A percentile compares a stretch with the other conserved stretches of the same genome.
Conservation (phyloP, 2,888 invertebrate species). For the Herminia tarsipennalis region DNA sequence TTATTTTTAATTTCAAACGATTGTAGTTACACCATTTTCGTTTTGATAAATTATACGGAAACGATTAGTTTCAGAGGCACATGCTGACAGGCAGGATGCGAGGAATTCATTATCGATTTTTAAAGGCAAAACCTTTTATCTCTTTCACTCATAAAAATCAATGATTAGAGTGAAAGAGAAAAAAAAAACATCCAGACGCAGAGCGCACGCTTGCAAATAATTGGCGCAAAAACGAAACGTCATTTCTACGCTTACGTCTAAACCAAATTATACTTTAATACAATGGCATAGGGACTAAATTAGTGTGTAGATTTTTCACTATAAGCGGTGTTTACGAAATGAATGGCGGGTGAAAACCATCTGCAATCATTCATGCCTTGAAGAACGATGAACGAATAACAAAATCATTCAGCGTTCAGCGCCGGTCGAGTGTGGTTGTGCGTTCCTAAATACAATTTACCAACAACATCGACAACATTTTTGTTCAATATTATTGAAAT, state of each 20-base stretch:
- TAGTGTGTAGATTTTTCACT: not conserved
- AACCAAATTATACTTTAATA: slow-evolving; percentile 13
- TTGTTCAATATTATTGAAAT: no score
- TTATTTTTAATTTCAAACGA: slow-evolving; percentile 13
- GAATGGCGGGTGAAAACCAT: slow-evolving; percentile 34
- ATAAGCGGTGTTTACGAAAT: slow-evolving; percentile 13
- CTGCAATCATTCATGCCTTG: slow-evolving; percentile 52
- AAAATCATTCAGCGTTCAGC: slow-evolving; percentile 27
- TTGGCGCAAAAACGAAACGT: slow-evolving; percentile 1
- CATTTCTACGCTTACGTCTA: fast-evolving
- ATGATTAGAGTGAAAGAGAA: slow-evolving; percentile 41
- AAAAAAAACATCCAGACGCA: slow-evolving; percentile 52
- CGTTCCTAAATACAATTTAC: not conserved
- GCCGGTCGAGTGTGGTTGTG: slow-evolving; percentile 2
- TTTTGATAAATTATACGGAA: slow-evolving; percentile 59
- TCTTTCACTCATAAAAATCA: slow-evolving; percentile 27
- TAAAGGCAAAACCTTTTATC: slow-evolving; percentile 59
- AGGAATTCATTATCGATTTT: slow-evolving; percentile 79
- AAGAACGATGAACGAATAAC: slow-evolving; percentile 17
- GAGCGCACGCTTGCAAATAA: slow-evolving; percentile 61
- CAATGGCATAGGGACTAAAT: fast-evolving
- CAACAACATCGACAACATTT: slow-evolving; percentile 11
- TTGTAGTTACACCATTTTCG: slow-evolving; percentile 41
- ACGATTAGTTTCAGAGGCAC: slow-evolving; percentile 81
- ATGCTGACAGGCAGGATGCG: slow-evolving; percentile 81